Evolutionary conservation across 2,888 invertebrate species (phyloP).

Genomic region (Galerucella pusilla): DNA sequence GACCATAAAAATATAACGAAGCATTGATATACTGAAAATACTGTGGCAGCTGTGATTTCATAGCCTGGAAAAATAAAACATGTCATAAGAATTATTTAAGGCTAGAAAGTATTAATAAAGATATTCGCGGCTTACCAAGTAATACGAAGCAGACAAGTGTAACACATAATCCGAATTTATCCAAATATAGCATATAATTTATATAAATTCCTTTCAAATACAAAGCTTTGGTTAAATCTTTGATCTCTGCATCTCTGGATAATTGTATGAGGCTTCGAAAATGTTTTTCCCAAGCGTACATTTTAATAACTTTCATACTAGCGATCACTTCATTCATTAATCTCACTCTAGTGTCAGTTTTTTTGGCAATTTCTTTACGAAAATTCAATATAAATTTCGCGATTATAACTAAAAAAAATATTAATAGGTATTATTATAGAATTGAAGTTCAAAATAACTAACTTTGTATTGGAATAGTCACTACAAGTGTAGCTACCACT

Average conservation of each 20-base stretch:
- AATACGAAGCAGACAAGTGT: conserved; percentile 82
- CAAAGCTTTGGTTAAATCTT: conserved; percentile 68
- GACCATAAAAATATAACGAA: conserved; percentile 67
- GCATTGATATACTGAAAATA: conserved; percentile 66
- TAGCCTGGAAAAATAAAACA: conserved; percentile 47
- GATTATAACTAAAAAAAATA: conserved; percentile 68
- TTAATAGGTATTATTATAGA: neutral
- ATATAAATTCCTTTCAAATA: conserved; percentile 74
- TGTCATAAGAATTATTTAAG: no score
- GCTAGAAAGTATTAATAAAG: conserved; percentile 64
- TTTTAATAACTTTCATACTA: conserved; percentile 76
- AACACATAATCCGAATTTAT: conserved; percentile 83
- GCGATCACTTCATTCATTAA: conserved; percentile 94
- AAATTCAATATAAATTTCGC: conserved; percentile 73
- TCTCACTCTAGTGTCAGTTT: conserved; percentile 90
- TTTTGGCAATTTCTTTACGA: conserved; percentile 81
- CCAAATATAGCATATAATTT: conserved; percentile 81
- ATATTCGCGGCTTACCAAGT: conserved; percentile 60
- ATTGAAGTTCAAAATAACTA: neutral
- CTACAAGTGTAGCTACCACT: conserved; percentile 76
- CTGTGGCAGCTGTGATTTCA: conserved; percentile 63
- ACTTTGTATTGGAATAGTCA: conserved; percentile 84
- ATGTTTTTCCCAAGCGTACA: conserved; percentile 73
- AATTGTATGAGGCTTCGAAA: conserved; percentile 73
- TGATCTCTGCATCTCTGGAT: conserved; percentile 69